Conservation (phyloP, 1,140 invertebrate genomes). For the Halesus radiatus region DNA sequence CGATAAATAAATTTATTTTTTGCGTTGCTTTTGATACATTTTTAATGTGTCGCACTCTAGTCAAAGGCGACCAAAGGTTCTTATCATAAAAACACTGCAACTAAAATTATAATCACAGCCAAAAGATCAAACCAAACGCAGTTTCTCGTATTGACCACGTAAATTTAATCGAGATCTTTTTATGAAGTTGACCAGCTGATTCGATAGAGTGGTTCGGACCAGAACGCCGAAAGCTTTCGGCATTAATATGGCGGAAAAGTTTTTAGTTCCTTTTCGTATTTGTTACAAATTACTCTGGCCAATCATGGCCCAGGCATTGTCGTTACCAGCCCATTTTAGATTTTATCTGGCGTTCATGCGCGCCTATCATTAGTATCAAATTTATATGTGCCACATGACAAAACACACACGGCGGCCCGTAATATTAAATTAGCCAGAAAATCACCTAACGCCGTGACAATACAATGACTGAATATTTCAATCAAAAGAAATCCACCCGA, state of each 20-base stretch:
- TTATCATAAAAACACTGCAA: neutral
- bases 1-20: constrained; percentile 16
- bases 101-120: neutral
- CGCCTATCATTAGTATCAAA: constrained; percentile 45
- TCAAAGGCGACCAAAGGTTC: constrained; percentile 10
- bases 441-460: constrained; percentile 40
- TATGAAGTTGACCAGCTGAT: neutral
- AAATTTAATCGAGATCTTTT: neutral
- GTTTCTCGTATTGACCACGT: too few relatives aligned
- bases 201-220: neutral
- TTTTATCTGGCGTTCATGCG: constrained; percentile 39
- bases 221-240: constrained; percentile 39
- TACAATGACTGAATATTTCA: constrained; percentile 33
- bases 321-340: constrained; percentile 45
- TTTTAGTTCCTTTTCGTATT: constrained; percentile 43
- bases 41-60: constrained; percentile 37
- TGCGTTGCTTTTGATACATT: constrained; percentile 18
- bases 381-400: constrained; percentile 42
- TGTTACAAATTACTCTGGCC: constrained; percentile 37
- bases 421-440: constrained; percentile 48
- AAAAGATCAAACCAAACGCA: too few relatives aligned
- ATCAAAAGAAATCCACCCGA: constrained; percentile 18
- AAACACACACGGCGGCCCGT: constrained; percentile 18
- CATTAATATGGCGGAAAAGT: constrained; percentile 40
- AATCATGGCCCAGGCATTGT: constrained; percentile 36